Percentiles rank a stretch among this genome's conserved stretches.
Evolutionary conservation across 2,888 invertebrate species (phyloP).

Genomic region (Andrena trimmerana): DNA sequence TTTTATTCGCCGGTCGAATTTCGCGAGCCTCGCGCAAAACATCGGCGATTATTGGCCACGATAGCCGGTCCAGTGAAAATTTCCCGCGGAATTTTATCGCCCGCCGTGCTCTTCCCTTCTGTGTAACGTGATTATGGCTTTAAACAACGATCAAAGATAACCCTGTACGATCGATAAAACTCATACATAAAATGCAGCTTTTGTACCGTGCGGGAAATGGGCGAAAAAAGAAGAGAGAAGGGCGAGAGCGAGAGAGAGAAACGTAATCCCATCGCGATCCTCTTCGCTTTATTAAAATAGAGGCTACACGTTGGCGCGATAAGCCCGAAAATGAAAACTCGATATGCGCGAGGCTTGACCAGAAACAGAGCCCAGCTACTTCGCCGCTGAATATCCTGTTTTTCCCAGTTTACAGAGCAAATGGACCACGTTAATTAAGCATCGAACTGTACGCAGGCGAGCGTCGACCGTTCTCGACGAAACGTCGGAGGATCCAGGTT

Average conservation of each 20-base stretch:
- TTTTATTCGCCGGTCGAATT: conserved; percentile 47
- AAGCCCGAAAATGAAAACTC: conserved; percentile 46
- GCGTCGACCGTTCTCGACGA: conserved; percentile 30
- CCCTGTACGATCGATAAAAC: conserved; percentile 48
- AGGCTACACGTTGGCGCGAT: conserved; percentile 35
- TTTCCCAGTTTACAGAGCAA: conserved; percentile 47
- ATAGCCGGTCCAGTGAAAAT: conserved; percentile 37
- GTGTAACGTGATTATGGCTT: conserved; percentile 57
- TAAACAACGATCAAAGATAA: conserved; percentile 62
- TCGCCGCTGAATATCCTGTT: conserved; percentile 31
- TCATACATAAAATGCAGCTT: conserved; percentile 56
- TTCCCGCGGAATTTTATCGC: conserved; percentile 46
- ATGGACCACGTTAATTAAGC: conserved; percentile 57
- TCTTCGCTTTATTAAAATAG: conserved; percentile 59
- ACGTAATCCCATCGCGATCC: conserved; percentile 50
- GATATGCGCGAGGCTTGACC: conserved; percentile 13
- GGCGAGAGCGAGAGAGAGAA: background rate
- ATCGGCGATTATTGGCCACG: conserved; percentile 46
- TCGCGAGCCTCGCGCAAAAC: conserved; percentile 39
- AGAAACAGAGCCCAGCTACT: conserved; percentile 10
- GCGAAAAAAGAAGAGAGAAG: background rate
- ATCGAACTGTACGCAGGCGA: conserved; percentile 23
- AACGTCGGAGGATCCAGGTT: conserved; percentile 34
- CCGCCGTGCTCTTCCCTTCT: background rate
- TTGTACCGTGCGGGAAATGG: conserved; percentile 24